phyloP scores from a whole-genome alignment of 2,888 invertebrate genomes.

The Portevinia maculata region DNA sequence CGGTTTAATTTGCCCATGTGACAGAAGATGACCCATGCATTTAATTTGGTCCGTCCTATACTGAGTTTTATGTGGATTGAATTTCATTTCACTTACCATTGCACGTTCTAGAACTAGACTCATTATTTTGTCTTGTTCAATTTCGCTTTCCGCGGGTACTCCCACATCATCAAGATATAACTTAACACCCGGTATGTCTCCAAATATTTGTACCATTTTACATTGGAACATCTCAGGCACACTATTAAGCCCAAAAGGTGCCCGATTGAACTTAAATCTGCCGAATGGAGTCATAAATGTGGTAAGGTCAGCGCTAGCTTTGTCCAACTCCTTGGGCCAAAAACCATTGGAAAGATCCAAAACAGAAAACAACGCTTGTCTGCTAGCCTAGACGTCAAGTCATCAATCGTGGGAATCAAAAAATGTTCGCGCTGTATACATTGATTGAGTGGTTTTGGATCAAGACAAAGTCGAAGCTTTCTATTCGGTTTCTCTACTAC shows the following conservation, averaged over 20 bases:
- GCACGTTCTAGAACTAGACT: conserved; percentile 53
- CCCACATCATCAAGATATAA: conserved; percentile 77
- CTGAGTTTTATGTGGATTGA: conserved; percentile 76
- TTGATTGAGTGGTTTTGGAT: conserved; percentile 72
- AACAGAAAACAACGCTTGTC: too few species aligned
- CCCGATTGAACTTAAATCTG: conserved; percentile 77
- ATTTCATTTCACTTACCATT: conserved; percentile 56
- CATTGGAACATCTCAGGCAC: too few species aligned
- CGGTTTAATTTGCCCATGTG: conserved; percentile 58
- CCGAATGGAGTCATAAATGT: too few species aligned
- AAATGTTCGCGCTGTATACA: too few species aligned
- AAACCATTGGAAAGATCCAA: too few species aligned
- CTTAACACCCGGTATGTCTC: not conserved
- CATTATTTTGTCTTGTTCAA: conserved; percentile 68
- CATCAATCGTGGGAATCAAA: too few species aligned
- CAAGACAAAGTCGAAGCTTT: conserved; percentile 77
- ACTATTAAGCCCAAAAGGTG: conserved; percentile 78
- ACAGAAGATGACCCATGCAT: conserved; percentile 76
- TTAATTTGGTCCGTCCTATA: conserved; percentile 72
- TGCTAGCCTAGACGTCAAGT: too few species aligned
- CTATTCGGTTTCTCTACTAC: conserved; percentile 54
- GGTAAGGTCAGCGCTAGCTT: too few species aligned
- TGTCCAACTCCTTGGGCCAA: too few species aligned
- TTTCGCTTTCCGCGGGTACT: conserved; percentile 65
- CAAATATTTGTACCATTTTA: too few species aligned